Conservation (phyloP, 1,140 invertebrate species). For the Oedothorax gibbosus region DNA sequence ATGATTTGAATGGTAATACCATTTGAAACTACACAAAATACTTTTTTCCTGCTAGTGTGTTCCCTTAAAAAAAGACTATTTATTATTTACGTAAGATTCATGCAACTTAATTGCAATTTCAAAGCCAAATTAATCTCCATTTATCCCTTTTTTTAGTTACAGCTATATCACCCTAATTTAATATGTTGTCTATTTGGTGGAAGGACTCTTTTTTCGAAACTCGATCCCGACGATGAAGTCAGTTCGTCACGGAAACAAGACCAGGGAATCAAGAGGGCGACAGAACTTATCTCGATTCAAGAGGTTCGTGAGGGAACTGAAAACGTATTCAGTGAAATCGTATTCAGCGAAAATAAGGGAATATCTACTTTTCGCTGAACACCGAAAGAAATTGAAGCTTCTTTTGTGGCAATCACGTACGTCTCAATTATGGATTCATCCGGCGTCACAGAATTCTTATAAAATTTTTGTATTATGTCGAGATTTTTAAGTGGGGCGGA, state of each 20-base stretch:
- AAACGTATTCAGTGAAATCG: slow-evolving; percentile 44
- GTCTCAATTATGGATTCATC: too few species aligned
- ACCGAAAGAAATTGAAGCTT: slow-evolving; percentile 37
- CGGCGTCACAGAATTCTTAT: slow-evolving; percentile 8
- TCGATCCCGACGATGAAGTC: slow-evolving; percentile 20
- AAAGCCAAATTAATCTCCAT: too few species aligned
- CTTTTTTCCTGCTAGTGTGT: too few species aligned
- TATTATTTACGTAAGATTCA: too few species aligned
- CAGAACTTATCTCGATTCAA: slow-evolving; percentile 27
- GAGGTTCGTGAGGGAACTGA: slow-evolving; percentile 30
- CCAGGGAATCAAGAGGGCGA: slow-evolving; percentile 15
- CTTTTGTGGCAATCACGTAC: slow-evolving; percentile 55
- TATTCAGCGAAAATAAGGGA: slow-evolving; percentile 57
- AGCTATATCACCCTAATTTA: too few species aligned
- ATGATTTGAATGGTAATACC: too few species aligned
- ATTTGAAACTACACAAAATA: too few species aligned
- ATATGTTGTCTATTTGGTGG: too few species aligned
- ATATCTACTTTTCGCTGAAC: slow-evolving; percentile 44
- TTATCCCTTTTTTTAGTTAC: too few species aligned
- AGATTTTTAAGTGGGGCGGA: slow-evolving; percentile 21
- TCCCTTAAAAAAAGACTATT: too few species aligned
- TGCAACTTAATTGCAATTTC: too few species aligned
- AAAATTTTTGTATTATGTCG: slow-evolving; percentile 17
- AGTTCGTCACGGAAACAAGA: slow-evolving; percentile 45
- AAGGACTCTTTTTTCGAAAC: background rate